Percentiles rank a stretch among this genome's conserved stretches.
Conservation (phyloP, 1,140 invertebrate genomes). For the Hylaeus volcanicus region DNA sequence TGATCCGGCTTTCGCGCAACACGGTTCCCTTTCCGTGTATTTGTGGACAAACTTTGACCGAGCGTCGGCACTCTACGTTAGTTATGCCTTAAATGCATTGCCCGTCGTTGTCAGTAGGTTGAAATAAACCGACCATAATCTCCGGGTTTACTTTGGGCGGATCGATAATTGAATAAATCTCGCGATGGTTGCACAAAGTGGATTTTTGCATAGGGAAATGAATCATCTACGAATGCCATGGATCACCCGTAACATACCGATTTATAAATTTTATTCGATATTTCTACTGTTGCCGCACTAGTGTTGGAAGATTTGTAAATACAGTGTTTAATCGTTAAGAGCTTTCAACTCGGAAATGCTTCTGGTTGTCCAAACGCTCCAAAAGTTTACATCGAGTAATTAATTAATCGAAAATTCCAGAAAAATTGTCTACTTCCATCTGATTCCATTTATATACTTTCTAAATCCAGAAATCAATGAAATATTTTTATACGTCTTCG, state of each 20-base stretch:
- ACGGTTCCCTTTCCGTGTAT: background rate
- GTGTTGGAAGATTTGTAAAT: no score
- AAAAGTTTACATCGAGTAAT: no score
- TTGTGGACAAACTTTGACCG: conserved; percentile 30
- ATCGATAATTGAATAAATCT: conserved; percentile 10
- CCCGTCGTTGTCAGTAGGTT: background rate
- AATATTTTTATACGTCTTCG: no score
- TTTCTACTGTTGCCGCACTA: no score
- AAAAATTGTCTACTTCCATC: no score
- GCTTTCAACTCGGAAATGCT: no score
- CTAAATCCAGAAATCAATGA: no score
- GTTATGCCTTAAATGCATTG: conserved; percentile 7
- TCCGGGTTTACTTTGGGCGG: background rate
- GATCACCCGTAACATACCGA: background rate
- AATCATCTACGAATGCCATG: background rate
- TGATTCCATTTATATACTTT: no score
- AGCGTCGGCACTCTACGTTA: no score
- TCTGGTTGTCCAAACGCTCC: no score
- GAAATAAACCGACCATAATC: conserved; percentile 4
- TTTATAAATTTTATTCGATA: background rate
- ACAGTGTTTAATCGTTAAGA: background rate
- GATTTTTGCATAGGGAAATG: background rate
- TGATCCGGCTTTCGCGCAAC: conserved; percentile 10
- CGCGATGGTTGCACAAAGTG: no score
- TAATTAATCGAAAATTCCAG: no score